These are phyloP conservation scores for Tokudaia muenninki DNA, from an alignment of 2,797 vertebrate genomes.

Conservation along the genomic window DNA sequence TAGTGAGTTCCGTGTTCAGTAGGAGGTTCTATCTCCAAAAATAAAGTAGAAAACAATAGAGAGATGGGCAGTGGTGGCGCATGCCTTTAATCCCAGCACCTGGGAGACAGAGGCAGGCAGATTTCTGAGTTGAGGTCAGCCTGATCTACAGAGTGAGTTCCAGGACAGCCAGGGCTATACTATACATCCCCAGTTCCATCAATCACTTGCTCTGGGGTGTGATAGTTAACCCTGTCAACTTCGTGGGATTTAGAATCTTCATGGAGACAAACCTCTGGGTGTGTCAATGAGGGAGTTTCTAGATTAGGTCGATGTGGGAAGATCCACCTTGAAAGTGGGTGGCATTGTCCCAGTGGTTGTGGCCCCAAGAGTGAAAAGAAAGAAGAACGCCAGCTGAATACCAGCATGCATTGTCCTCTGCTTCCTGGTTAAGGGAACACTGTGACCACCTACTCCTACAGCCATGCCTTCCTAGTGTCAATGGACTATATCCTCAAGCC, in stretches of 20 bases:
- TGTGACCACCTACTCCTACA: neutral
- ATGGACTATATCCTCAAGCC: neutral
- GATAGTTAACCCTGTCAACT: neutral
- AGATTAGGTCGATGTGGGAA: neutral
- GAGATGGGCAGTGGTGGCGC: too few relatives aligned
- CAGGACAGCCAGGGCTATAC: neutral
- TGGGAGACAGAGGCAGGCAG: too few relatives aligned
- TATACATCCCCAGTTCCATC: neutral
- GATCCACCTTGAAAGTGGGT: neutral
- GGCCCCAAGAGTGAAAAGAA: neutral
- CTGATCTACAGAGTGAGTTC: too few relatives aligned
- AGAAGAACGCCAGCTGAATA: too few relatives aligned
- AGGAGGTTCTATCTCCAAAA: neutral
- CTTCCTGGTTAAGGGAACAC: too few relatives aligned
- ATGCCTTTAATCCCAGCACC: too few relatives aligned
- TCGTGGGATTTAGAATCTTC: neutral
- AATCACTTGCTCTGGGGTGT: rapidly evolving
- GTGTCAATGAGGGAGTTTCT: neutral
- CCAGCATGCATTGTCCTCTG: neutral
- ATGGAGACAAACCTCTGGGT: neutral
- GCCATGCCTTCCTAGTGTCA: neutral
- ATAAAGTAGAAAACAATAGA: neutral
- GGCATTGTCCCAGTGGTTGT: neutral
- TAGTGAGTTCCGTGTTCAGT: neutral
- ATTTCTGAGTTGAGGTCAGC: too few relatives aligned